Conservation (phyloP, 2,797 vertebrate species). For the Enteromius argenteus region DNA sequence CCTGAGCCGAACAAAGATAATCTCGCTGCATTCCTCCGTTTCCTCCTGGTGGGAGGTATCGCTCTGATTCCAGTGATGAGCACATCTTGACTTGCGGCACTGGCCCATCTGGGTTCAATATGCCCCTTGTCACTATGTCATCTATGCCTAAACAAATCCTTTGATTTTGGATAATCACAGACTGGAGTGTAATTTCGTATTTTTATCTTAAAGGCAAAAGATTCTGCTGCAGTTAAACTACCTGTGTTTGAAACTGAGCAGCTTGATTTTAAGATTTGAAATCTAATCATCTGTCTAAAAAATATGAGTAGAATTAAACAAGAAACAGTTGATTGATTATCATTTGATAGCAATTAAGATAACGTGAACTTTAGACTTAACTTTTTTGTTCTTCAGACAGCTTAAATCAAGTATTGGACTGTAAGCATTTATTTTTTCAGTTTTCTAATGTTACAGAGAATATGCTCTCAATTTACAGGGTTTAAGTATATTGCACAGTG, state of each 20-base stretch:
- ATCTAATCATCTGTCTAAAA: neutral
- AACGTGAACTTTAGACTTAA: neutral
- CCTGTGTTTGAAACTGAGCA: slow-evolving; percentile 34
- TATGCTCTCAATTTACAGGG: neutral
- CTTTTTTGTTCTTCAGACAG: neutral
- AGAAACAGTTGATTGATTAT: neutral
- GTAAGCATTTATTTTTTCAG: neutral
- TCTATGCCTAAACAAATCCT: slow-evolving; percentile 51
- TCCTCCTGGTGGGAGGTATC: slow-evolving; percentile 60
- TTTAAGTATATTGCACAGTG: neutral
- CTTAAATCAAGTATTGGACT: neutral
- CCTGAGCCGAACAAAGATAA: slow-evolving; percentile 58
- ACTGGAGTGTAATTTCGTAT: slow-evolving; percentile 52
- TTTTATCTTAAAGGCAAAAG: slow-evolving; percentile 51
- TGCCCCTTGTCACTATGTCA: slow-evolving; percentile 63
- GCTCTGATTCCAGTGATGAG: slow-evolving; percentile 61
- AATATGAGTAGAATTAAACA: neutral
- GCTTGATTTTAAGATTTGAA: neutral
- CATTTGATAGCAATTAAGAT: neutral
- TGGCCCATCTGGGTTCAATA: slow-evolving; percentile 64
- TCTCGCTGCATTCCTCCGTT: slow-evolving; percentile 59
- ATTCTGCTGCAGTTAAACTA: slow-evolving; percentile 35
- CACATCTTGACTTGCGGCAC: slow-evolving; percentile 63
- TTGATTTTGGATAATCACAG: slow-evolving; percentile 60
- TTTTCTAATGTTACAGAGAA: neutral